These are phyloP conservation scores for Montipora efflorescens DNA, from an alignment of 64 coral and sea anemone species.

Conservation along the genomic window DNA sequence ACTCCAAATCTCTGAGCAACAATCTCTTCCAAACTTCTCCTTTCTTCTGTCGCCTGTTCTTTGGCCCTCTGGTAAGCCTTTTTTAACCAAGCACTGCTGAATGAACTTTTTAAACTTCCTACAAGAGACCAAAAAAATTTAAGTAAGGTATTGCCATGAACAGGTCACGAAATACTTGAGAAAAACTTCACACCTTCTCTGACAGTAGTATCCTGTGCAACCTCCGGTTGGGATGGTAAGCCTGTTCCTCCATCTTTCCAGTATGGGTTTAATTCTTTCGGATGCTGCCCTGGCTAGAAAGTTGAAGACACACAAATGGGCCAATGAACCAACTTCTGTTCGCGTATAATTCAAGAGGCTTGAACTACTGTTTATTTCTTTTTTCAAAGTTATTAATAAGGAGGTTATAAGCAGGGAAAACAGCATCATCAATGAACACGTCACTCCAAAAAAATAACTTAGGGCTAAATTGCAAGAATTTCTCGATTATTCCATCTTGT, in stretches of 20 bases:
- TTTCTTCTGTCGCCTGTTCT: constrained; percentile 83
- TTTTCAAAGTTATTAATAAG: too few relatives aligned
- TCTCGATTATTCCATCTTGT: too few relatives aligned
- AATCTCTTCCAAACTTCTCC: constrained; percentile 72
- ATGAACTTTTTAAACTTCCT: constrained; percentile 14
- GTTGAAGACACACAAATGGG: neutral
- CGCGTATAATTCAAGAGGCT: too few relatives aligned
- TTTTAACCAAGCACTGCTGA: constrained; percentile 81
- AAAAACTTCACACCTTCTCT: neutral
- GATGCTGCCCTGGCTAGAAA: constrained; percentile 85
- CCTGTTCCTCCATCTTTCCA: constrained; percentile 94
- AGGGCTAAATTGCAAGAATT: too few relatives aligned
- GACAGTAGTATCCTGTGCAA: neutral
- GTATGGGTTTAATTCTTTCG: constrained; percentile 92
- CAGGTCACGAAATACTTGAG: too few relatives aligned
- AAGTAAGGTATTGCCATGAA: neutral
- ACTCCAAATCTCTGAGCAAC: constrained; percentile 94
- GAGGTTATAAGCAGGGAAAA: too few relatives aligned
- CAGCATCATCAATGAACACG: too few relatives aligned
- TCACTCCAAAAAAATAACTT: too few relatives aligned
- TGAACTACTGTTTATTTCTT: too few relatives aligned
- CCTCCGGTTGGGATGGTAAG: constrained; percentile 68
- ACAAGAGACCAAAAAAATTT: neutral
- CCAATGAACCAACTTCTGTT: too few relatives aligned
- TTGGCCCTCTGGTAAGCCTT: constrained; percentile 85